Evolutionary conservation across 2,888 invertebrate genomes (phyloP).

Genomic region (Spicauda simplicius): DNA sequence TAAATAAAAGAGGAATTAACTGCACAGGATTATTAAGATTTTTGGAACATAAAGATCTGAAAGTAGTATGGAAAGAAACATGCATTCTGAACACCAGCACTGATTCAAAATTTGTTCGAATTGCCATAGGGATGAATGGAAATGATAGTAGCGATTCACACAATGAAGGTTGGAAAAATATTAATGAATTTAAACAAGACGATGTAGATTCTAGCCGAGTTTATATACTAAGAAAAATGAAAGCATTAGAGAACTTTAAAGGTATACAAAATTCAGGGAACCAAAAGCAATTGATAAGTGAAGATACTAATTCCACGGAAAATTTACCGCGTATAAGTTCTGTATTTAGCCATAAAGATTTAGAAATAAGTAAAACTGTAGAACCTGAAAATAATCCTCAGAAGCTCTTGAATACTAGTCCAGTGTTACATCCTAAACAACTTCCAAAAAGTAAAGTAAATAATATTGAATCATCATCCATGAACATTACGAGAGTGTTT

Average conservation of each 20-base stretch:
- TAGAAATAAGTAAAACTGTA: constrained; percentile 37
- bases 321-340: constrained; percentile 43
- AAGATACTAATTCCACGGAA: constrained; percentile 15
- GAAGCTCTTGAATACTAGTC: constrained; percentile 62
- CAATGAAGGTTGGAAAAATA: constrained; percentile 52
- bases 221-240: constrained; percentile 35
- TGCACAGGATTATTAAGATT: constrained; percentile 67
- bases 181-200: constrained; percentile 33
- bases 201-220: constrained; percentile 29
- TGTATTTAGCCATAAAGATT: constrained; percentile 17
- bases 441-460: constrained; percentile 59
- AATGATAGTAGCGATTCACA: constrained; percentile 41
- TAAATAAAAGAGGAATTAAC: constrained; percentile 60
- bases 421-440: constrained; percentile 73
- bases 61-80: constrained; percentile 57
- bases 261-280: background rate
- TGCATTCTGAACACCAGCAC: background rate
- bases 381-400: constrained; percentile 34
- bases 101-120: constrained; percentile 48
- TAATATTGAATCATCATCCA: constrained; percentile 6
- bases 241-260: background rate
- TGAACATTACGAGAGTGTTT: constrained; percentile 35
- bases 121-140: constrained; percentile 57
- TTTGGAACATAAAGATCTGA: constrained; percentile 66
- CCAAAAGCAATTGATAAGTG: background rate